These are phyloP conservation scores for Limnothrissa miodon DNA, from an alignment of 2,113 vertebrate genomes.

Conservation along the genomic window DNA sequence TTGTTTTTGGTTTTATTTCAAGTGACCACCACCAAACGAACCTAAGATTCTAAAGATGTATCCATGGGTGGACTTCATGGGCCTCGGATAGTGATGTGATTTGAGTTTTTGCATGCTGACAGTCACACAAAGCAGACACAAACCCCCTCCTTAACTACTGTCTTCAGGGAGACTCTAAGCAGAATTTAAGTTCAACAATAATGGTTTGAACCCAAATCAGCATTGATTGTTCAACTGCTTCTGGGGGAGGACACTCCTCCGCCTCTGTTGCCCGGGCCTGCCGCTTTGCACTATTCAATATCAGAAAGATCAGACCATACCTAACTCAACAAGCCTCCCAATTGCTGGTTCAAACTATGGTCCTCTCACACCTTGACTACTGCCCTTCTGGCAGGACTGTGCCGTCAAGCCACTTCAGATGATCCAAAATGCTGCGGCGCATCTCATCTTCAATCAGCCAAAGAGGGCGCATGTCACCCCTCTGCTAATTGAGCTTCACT, in stretches of 20 bases:
- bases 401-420: too few relatives aligned
- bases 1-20: background rate
- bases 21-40: background rate
- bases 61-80: background rate
- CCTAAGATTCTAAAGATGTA: constrained; percentile 10
- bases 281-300: too few relatives aligned
- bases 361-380: too few relatives aligned
- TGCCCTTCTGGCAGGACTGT: too few relatives aligned
- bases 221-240: background rate
- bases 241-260: background rate
- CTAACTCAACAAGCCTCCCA: too few relatives aligned
- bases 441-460: too few relatives aligned
- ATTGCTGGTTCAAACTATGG: too few relatives aligned
- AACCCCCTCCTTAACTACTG: background rate
- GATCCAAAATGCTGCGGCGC: too few relatives aligned
- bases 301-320: too few relatives aligned
- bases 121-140: background rate
- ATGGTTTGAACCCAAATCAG: background rate
- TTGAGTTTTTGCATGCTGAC: background rate
- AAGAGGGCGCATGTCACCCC: too few relatives aligned
- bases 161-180: background rate
- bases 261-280: too few relatives aligned
- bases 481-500: too few relatives aligned
- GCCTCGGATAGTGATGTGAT: background rate
- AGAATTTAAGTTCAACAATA: background rate